Evolutionary conservation across 2,797 vertebrate species (phyloP).

Genomic region (Ibycter americanus): DNA sequence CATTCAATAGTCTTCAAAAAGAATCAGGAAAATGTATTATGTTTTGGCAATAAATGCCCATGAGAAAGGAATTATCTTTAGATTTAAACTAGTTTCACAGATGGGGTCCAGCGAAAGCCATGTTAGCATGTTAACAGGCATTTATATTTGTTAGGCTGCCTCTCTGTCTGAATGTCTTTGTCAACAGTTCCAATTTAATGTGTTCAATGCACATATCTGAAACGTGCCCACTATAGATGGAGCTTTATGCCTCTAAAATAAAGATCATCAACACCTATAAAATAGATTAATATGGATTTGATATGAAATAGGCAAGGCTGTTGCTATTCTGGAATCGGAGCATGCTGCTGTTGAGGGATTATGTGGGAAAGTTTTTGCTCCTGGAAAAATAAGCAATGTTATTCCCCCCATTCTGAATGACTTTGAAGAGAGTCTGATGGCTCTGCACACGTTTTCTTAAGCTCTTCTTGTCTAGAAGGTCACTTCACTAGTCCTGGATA

Average conservation of each 20-base stretch:
- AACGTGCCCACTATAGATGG: not conserved
- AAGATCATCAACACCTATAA: not conserved
- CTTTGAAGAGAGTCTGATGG: not conserved
- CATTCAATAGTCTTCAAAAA: constrained; percentile 15
- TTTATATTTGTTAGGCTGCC: not conserved
- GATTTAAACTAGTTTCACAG: constrained; percentile 13
- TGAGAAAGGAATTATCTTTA: not conserved
- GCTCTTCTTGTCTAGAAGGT: not conserved
- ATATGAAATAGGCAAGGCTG: not conserved
- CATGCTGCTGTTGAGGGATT: not conserved
- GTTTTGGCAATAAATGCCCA: constrained; percentile 7
- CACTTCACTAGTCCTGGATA: not conserved
- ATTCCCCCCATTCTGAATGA: not conserved
- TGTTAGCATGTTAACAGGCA: not conserved
- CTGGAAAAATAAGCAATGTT: not conserved
- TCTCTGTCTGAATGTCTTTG: not conserved
- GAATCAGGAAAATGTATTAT: not conserved
- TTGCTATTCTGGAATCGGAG: not conserved
- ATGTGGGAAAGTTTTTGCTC: not conserved
- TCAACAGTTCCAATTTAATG: not conserved
- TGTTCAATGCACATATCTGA: not conserved
- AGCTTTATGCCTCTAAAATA: not conserved
- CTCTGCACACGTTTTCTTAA: not conserved
- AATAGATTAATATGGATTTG: not conserved
- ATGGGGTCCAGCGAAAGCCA: not conserved